Conservation (phyloP, 64 coral and sea anemone species). For the Orbicella faveolata region DNA sequence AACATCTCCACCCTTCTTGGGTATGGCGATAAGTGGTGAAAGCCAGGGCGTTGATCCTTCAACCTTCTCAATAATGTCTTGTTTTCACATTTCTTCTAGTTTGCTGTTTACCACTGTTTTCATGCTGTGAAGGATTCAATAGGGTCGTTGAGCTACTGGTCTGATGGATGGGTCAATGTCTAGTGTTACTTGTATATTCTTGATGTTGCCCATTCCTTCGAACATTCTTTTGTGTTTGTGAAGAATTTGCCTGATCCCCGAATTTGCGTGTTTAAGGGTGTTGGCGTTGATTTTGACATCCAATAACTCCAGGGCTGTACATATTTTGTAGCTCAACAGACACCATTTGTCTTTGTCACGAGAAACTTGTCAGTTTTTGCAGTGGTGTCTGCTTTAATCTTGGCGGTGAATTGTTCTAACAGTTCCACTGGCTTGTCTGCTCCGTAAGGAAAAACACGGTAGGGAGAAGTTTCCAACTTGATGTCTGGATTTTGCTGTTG, state of each 20-base stretch:
- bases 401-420: no score
- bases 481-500: no score
- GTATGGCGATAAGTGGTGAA: slow-evolving; percentile 25
- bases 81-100: slow-evolving; percentile 13
- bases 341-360: neutral
- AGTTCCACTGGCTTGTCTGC: no score
- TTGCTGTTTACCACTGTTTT: slow-evolving; percentile 7
- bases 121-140: slow-evolving; percentile 25
- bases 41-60: slow-evolving; percentile 30
- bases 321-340: neutral
- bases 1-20: slow-evolving; percentile 37
- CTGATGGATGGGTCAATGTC: neutral
- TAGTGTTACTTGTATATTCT: neutral
- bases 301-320: slow-evolving; percentile 10
- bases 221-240: neutral
- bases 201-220: slow-evolving; percentile 24
- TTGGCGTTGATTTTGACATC: slow-evolving; percentile 18
- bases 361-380: neutral
- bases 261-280: slow-evolving; percentile 13
- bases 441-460: no score
- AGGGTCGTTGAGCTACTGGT: neutral
- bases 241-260: no score
- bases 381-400: neutral
- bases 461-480: no score
- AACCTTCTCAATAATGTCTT: slow-evolving; percentile 28